phyloP scores from a whole-genome alignment of 2,888 invertebrate genomes.

The Tetheella fluctuosa region DNA sequence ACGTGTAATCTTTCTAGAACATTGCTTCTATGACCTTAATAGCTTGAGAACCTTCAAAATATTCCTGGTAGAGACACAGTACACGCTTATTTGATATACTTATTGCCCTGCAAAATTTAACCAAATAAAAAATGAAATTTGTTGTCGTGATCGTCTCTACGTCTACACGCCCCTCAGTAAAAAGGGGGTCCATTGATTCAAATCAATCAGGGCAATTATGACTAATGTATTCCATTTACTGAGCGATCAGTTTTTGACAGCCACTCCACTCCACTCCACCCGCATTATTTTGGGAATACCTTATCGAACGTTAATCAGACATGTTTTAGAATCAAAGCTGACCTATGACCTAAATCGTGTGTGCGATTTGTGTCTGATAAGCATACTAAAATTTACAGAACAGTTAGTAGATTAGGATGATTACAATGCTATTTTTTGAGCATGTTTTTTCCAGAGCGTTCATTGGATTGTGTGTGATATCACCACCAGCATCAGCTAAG shows the following conservation, averaged over 20 bases:
- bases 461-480: too few species aligned
- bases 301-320: neutral
- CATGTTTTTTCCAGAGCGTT: too few species aligned
- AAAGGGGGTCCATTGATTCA: neutral
- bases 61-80: too few species aligned
- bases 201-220: neutral
- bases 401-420: neutral
- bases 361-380: neutral
- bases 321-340: neutral
- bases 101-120: too few species aligned
- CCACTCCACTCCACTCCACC: neutral
- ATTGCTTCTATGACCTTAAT: neutral
- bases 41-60: too few species aligned
- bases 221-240: neutral
- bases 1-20: neutral
- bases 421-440: neutral
- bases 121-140: too few species aligned
- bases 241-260: neutral
- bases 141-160: too few species aligned
- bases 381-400: neutral
- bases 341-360: neutral
- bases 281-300: conserved; percentile 5
- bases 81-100: too few species aligned
- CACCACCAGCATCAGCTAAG: too few species aligned
- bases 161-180: neutral